Evolutionary conservation across 2,888 invertebrate genomes (phyloP).

Genomic region (Acheta domesticus): DNA sequence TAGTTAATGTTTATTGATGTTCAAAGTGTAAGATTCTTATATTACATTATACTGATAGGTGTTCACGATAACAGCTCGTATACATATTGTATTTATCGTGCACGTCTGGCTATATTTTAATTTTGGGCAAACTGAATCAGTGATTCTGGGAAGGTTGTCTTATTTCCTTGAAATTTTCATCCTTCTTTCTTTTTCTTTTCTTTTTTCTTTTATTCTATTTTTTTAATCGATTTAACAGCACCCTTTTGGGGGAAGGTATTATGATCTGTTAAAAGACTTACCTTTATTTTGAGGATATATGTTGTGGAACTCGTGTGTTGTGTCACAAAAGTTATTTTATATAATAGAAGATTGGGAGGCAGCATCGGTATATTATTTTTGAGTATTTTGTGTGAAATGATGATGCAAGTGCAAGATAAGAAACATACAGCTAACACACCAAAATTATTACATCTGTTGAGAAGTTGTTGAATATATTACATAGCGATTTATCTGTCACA

Average conservation of each 20-base stretch:
- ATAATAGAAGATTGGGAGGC: background rate
- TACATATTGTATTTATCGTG: background rate
- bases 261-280: conserved; percentile 6
- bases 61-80: background rate
- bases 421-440: conserved; percentile 18
- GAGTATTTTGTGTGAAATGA: background rate
- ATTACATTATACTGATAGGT: background rate
- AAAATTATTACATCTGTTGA: conserved; percentile 5
- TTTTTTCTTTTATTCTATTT: background rate
- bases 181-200: background rate
- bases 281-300: background rate
- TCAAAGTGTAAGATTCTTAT: background rate
- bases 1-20: conserved; percentile 9
- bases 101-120: background rate
- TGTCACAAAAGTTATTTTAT: background rate
- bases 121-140: background rate
- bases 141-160: background rate
- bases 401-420: background rate
- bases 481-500: background rate
- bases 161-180: background rate
- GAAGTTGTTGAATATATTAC: conserved; percentile 2
- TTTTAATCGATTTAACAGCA: background rate
- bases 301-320: background rate
- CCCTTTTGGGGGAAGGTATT: conserved; percentile 2
- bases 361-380: conserved; percentile 5